A percentile compares a stretch with the other conserved stretches of the same genome.
Evolutionary conservation across 2,888 invertebrate species (phyloP).

Genomic region (Tridacna crocea): DNA sequence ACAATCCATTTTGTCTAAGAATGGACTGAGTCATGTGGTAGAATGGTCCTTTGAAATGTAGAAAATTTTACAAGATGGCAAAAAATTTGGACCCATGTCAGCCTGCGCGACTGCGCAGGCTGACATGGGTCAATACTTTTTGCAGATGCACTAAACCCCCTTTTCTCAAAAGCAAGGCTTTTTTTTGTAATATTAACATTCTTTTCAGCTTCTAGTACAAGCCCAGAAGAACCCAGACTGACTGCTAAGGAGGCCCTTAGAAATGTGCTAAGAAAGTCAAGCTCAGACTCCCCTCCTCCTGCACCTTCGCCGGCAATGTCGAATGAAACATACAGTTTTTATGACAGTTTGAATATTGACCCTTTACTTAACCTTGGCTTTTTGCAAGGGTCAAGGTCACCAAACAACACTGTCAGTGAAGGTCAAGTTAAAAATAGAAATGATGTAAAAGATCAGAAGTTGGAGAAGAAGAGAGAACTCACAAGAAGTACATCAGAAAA

Average conservation of each 20-base stretch:
- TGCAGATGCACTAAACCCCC: too few species aligned
- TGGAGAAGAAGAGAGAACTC: conserved; percentile 34
- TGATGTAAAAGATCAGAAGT: conserved; percentile 13
- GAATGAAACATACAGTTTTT: conserved; percentile 61
- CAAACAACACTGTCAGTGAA: conserved; percentile 23
- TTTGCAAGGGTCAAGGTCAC: conserved; percentile 43
- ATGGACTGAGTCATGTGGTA: too few species aligned
- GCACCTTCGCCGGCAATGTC: conserved; percentile 23
- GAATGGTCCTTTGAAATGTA: too few species aligned
- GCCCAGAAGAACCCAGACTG: conserved; percentile 68
- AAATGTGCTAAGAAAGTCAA: conserved; percentile 73
- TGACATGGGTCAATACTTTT: too few species aligned
- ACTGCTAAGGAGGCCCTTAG: conserved; percentile 73
- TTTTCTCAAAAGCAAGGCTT: not conserved
- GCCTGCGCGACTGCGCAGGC: too few species aligned
- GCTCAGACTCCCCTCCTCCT: conserved; percentile 62
- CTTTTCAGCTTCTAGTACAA: conserved; percentile 68
- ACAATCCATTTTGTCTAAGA: too few species aligned
- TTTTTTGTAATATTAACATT: not conserved
- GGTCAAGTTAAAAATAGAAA: conserved; percentile 3
- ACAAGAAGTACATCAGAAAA: conserved; percentile 59
- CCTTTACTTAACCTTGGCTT: conserved; percentile 72
- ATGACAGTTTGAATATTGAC: conserved; percentile 69
- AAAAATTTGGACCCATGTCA: too few species aligned
- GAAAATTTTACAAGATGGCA: too few species aligned